Evolutionary conservation across 1,140 invertebrate species (phyloP), one percentile per base, ranked within the genome.

Genomic region (Dysdera silvatica): DNA sequence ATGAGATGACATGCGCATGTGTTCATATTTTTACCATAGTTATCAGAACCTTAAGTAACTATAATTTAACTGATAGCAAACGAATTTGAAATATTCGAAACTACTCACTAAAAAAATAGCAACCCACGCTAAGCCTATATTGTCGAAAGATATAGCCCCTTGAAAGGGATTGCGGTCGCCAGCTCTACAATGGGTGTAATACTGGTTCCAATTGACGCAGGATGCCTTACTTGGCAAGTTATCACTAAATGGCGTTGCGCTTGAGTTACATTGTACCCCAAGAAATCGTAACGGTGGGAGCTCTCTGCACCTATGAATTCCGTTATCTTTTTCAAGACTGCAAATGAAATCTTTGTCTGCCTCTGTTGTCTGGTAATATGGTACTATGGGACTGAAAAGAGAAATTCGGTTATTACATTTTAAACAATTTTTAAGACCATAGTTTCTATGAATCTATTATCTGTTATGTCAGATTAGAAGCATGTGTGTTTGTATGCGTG

Each of bases 161-260:
- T 96, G 92, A 77, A 98, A 99, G 24, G 97, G 97, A 81, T 99
- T 99, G 70, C 87, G 85, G 43, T 92, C 92, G 60, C 88, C 87
- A 57, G 93, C 85, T 53, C 85, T 85, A 78, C 97, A 99, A 70
- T 89, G 85, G 5, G 89, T 95, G 75, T 98, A 99, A 79, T 99
- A 99, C 79, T 95, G 87, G 79, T 99, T 96, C 95, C 95, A 99
- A 80, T 99, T 95, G 70, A 99, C 87, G 77, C 96, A 99, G 10
- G 71, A 73, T 16, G 24, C 29, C n/a, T 31, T 47, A 7, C 7
- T 26, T 23, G 72, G 70, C 4, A 65, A 28, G 55, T 73, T 73
- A 31, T 65, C 61, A 23, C 51, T 57, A 55, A 56, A 61, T 14
- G 65, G 67, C 26, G 35, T 49, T 7, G 69, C 71, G 43, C 61